Base-by-base conservation (phyloP, 2,888 invertebrate species). In the Drosophila bunnanda region DNA sequence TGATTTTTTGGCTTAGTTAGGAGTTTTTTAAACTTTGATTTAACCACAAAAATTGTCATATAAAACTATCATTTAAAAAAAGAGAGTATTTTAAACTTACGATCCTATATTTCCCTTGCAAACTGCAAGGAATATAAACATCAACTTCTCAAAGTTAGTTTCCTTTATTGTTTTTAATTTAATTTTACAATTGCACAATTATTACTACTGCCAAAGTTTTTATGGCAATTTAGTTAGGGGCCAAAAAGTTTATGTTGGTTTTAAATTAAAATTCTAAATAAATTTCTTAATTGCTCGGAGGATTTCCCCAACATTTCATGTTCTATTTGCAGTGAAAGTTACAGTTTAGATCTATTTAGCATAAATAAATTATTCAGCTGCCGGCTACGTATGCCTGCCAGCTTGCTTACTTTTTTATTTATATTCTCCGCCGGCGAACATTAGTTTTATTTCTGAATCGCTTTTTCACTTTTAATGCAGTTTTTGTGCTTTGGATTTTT, bases 401-500 rank as follows among this genome's bases (percentile, higher is more conserved):
- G 36, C 39, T 38, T 4, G 12, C 22, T 64, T 48, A 32, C 12
- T 36, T 28, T 22, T 41, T 34, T 28, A 71, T 53, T 74, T 52
- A 44, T 56, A 50, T 68, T 13, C 34, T 39, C 30, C 55, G 41
- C 13, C n/a, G n/a, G 46, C 39, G 15, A 36, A 43, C 30, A 44
- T 55, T 66, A 67, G 41, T 56, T 72, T 53, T 34, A 32, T 13
- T 5, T n/a, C n/a, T 5, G 5, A 9, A 22, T 32, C 20, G 50
- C 20, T 53, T 30, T 30, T 32, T 8, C 50, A 56, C 64, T 77
- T 85, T 88, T 77, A 85, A 82, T 85, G 55, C 68, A 65, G 48
- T 75, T 56, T 62, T 17, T 28, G 46, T 66, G 28, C 22, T 52
- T 59, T 71, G 48, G 15, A 46, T 55, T 80, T 88, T 80, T 66